A percentile compares a stretch with the other conserved stretches of the same genome.
Conservation (phyloP, 2,888 invertebrate species). For the Ormyrus pomaceus region DNA sequence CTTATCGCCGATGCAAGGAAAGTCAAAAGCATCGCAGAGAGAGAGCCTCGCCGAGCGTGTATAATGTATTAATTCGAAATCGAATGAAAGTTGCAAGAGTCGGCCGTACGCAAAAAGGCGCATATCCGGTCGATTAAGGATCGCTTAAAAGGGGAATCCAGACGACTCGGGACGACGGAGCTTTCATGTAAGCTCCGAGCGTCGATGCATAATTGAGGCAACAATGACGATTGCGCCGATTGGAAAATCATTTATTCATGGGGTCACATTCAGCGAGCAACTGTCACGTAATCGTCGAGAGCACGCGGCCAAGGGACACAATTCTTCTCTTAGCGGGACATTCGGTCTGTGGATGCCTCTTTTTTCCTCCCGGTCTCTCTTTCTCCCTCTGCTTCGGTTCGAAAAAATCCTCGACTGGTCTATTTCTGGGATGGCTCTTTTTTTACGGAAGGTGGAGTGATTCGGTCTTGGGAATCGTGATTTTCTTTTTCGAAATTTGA, state of each 20-base stretch:
- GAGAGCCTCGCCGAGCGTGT: background rate
- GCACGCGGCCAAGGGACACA: too few species aligned
- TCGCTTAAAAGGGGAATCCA: background rate
- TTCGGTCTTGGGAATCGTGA: too few species aligned
- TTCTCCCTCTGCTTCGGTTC: too few species aligned
- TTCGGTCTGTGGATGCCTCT: too few species aligned
- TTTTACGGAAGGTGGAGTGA: too few species aligned
- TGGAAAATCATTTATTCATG: conserved; percentile 63
- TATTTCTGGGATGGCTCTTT: too few species aligned
- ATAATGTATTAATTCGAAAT: too few species aligned
- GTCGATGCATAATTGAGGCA: conserved; percentile 59
- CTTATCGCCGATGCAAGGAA: conserved; percentile 5
- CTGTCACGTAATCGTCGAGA: conserved; percentile 57
- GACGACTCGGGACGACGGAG: background rate
- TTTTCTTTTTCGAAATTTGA: too few species aligned
- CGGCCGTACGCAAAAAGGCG: background rate
- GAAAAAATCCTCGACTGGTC: too few species aligned
- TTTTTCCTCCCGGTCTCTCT: too few species aligned
- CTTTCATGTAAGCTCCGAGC: conserved; percentile 27
- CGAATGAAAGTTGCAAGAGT: too few species aligned
- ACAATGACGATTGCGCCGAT: conserved; percentile 61
- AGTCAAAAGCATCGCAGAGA: conserved; percentile 1
- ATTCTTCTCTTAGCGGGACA: too few species aligned
- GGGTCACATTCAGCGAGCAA: conserved; percentile 59
- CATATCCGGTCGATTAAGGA: conserved; percentile 6